A percentile compares a stretch with the other conserved stretches of the same genome.
Evolutionary conservation across 1,140 invertebrate species (phyloP).

Genomic region (Pseudomyrmex flavicornis): DNA sequence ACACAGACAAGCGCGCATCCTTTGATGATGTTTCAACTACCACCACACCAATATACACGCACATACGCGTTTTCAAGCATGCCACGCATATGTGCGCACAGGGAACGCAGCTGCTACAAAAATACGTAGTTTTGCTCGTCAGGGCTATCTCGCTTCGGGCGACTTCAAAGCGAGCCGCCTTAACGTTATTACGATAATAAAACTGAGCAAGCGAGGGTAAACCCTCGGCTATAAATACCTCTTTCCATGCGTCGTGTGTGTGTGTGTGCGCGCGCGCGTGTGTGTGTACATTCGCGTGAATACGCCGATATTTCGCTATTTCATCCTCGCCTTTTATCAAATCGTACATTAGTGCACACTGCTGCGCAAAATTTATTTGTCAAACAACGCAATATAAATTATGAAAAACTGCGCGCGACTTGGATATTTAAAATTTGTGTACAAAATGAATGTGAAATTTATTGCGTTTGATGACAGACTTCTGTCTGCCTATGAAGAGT

Average conservation of each 20-base stretch:
- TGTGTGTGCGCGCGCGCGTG: too few species aligned
- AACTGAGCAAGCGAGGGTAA: constrained; percentile 53
- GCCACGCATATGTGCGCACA: constrained; percentile 1
- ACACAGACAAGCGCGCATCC: constrained; percentile 31
- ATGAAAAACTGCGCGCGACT: too few species aligned
- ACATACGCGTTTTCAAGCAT: constrained; percentile 10
- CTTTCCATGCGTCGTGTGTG: constrained; percentile 66
- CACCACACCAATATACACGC: background rate
- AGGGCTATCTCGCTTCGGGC: constrained; percentile 69
- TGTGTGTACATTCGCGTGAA: background rate
- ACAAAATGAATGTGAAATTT: too few species aligned
- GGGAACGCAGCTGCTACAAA: constrained; percentile 59
- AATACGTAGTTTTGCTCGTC: constrained; percentile 62
- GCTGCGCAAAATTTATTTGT: too few species aligned
- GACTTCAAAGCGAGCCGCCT: constrained; percentile 60
- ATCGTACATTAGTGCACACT: too few species aligned
- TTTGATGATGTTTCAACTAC: constrained; percentile 12
- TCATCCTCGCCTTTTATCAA: too few species aligned
- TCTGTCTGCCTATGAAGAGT: too few species aligned
- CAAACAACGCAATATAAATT: too few species aligned
- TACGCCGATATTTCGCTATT: too few species aligned
- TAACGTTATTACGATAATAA: constrained; percentile 64
- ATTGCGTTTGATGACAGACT: too few species aligned
- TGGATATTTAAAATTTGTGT: too few species aligned
- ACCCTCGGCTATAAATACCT: constrained; percentile 73